These are phyloP conservation scores for Leptobrachium leishanense DNA, from an alignment of 2,113 vertebrate genomes.

Conservation along the genomic window DNA sequence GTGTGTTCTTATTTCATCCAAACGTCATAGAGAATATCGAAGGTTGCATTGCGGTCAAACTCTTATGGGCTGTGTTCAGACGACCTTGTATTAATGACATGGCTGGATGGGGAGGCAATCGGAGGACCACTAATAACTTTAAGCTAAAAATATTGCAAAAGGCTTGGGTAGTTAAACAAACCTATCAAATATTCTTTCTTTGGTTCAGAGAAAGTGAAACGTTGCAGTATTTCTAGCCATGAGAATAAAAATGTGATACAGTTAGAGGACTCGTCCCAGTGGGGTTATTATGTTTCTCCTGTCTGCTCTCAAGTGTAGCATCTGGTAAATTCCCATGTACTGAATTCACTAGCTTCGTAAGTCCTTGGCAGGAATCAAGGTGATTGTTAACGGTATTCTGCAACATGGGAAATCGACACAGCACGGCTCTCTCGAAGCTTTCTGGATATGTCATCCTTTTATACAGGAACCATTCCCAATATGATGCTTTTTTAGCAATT, in stretches of 20 bases:
- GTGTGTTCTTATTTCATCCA: no score
- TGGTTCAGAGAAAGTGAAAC: no score
- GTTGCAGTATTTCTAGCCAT: no score
- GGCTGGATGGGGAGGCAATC: no score
- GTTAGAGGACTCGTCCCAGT: neutral
- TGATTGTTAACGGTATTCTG: neutral
- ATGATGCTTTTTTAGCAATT: neutral
- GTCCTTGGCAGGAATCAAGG: slow-evolving; percentile 2
- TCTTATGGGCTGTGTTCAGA: no score
- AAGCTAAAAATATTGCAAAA: no score
- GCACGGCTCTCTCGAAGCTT: neutral
- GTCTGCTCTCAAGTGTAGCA: slow-evolving; percentile 32
- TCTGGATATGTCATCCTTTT: neutral
- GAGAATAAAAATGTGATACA: slow-evolving; percentile 4
- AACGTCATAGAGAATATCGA: no score
- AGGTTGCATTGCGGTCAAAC: no score
- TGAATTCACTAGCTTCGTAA: slow-evolving; percentile 9
- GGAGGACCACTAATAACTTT: no score
- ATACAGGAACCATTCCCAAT: neutral
- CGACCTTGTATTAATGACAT: no score
- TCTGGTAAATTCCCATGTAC: slow-evolving; percentile 14
- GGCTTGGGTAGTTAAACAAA: neutral
- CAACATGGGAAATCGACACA: neutral
- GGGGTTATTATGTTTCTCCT: neutral
- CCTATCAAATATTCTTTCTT: neutral